A percentile compares a stretch with the other conserved stretches of the same genome.
phyloP scores from a whole-genome alignment of 2,888 invertebrate species.

The Drosophila diplacantha region DNA sequence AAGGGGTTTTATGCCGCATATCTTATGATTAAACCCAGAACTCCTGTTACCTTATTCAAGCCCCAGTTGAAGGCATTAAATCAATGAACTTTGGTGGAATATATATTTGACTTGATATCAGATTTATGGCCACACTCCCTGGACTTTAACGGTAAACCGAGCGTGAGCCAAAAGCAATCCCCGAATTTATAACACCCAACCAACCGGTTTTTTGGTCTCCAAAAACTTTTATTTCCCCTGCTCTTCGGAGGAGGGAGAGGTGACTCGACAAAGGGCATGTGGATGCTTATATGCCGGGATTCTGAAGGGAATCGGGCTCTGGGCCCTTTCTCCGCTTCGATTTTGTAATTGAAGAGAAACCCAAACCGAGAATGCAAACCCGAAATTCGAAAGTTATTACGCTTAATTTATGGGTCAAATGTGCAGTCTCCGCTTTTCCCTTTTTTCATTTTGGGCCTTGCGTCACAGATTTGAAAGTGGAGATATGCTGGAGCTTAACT shows the following conservation, averaged over 20 bases:
- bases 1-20: neutral
- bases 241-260: constrained; percentile 5
- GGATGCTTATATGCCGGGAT: constrained; percentile 14
- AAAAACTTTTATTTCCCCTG: constrained; percentile 12
- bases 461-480: constrained; percentile 63
- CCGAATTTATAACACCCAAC: constrained; percentile 47
- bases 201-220: constrained; percentile 38
- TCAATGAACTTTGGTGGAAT: constrained; percentile 38
- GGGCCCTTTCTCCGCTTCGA: constrained; percentile 11
- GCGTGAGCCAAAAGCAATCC: constrained; percentile 48
- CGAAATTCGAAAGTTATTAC: constrained; percentile 71
- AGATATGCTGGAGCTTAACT: constrained; percentile 44
- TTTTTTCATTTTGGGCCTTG: constrained; percentile 31
- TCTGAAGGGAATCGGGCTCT: constrained; percentile 51
- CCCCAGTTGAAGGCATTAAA: constrained; percentile 38
- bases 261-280: constrained; percentile 34
- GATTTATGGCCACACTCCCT: constrained; percentile 49
- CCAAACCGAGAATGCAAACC: constrained; percentile 34
- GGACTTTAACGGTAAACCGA: constrained; percentile 54
- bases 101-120: constrained; percentile 42
- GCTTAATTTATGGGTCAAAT: constrained; percentile 70
- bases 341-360: constrained; percentile 44
- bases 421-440: constrained; percentile 52
- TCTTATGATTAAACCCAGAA: neutral
- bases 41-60: constrained; percentile 22